Evolutionary conservation across 2,888 invertebrate species (phyloP).

Genomic region (Deladenus siricidicola): DNA sequence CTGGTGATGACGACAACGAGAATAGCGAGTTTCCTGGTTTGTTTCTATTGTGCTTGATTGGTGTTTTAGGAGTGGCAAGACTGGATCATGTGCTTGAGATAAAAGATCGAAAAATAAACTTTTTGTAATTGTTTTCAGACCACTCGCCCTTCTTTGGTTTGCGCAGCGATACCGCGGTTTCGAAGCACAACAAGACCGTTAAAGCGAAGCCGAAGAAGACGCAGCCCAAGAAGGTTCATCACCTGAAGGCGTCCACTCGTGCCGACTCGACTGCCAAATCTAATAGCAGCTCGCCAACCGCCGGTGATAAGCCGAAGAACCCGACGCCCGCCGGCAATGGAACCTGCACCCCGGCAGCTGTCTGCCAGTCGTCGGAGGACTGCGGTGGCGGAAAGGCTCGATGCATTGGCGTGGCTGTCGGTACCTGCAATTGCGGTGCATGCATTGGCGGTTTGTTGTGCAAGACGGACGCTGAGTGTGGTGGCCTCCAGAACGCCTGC

Average conservation of each 20-base stretch:
- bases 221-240: conserved; percentile 2
- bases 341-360: neutral
- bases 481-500: neutral
- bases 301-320: neutral
- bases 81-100: too few relatives aligned
- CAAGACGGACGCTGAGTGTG: neutral
- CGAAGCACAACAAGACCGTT: neutral
- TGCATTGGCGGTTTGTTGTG: neutral
- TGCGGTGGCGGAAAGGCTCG: neutral
- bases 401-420: neutral
- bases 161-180: neutral
- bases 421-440: neutral
- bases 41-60: too few relatives aligned
- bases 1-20: neutral
- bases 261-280: neutral
- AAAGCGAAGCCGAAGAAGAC: conserved; percentile 9
- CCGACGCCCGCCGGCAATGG: too few relatives aligned
- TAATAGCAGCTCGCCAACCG: neutral
- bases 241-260: too few relatives aligned
- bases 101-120: too few relatives aligned
- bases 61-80: too few relatives aligned
- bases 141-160: neutral
- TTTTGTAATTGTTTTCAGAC: too few relatives aligned
- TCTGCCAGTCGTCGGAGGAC: neutral
- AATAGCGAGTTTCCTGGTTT: too few relatives aligned